Conservation (phyloP, 2,113 vertebrate species). For the Eolophus roseicapilla region DNA sequence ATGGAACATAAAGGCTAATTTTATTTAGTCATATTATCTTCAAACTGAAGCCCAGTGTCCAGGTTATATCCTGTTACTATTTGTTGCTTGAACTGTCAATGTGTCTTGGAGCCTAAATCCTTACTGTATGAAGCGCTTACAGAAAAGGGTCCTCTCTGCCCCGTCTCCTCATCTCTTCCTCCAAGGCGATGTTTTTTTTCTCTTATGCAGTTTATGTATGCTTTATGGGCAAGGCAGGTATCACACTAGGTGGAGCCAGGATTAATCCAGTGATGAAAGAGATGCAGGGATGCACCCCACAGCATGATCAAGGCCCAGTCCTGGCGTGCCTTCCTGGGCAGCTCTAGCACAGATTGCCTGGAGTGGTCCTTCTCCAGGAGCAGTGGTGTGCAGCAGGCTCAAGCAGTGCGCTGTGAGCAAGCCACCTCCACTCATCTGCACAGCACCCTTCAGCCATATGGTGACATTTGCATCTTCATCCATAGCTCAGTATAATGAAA, state of each 20-base stretch:
- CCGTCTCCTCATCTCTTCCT: neutral
- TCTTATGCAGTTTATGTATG: neutral
- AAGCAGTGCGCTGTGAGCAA: accelerated
- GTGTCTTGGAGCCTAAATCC: neutral
- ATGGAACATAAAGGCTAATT: neutral
- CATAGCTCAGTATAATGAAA: neutral
- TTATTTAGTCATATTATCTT: neutral
- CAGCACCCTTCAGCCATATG: neutral
- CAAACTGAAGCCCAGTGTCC: neutral
- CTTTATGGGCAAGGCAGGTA: neutral
- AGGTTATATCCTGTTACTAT: neutral
- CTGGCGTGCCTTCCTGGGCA: neutral
- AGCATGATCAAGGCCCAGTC: neutral
- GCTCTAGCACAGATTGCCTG: accelerated
- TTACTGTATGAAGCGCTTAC: neutral
- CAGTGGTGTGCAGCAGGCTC: accelerated
- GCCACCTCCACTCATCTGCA: neutral
- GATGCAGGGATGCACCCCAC: neutral
- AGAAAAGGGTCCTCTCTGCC: neutral
- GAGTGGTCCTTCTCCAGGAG: neutral
- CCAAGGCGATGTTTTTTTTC: neutral
- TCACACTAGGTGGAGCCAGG: neutral
- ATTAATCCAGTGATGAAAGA: neutral
- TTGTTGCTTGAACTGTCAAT: neutral
- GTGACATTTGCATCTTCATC: conserved; percentile 45